These are phyloP conservation scores for Asteroscopus sphinx DNA, from an alignment of 2,888 invertebrate species.

Conservation along the genomic window DNA sequence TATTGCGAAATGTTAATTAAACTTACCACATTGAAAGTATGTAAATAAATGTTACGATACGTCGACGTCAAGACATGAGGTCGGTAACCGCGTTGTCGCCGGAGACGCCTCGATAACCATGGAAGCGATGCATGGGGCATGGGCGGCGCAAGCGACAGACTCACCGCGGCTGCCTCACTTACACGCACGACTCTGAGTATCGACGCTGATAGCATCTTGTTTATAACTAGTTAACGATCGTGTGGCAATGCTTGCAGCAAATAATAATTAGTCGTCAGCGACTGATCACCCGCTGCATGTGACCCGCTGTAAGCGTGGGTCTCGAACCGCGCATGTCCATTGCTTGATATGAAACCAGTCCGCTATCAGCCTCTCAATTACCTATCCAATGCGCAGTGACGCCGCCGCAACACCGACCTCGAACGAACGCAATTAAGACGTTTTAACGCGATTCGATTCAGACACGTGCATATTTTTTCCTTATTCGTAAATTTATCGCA, in stretches of 20 bases:
- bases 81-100: constrained; percentile 80
- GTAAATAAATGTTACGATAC: constrained; percentile 71
- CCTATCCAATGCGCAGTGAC: constrained; percentile 67
- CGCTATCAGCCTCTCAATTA: constrained; percentile 75
- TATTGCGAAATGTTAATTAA: constrained; percentile 66
- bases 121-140: constrained; percentile 54
- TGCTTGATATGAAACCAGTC: constrained; percentile 67
- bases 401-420: constrained; percentile 73
- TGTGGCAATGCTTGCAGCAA: constrained; percentile 11
- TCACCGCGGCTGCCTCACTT: constrained; percentile 12
- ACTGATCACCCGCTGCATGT: constrained; percentile 15
- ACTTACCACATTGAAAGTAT: constrained; percentile 67
- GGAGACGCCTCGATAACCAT: constrained; percentile 74
- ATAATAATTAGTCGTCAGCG: constrained; percentile 30
- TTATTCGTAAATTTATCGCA: constrained; percentile 83
- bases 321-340: constrained; percentile 42
- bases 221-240: constrained; percentile 2
- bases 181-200: constrained; percentile 4
- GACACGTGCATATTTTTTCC: constrained; percentile 86
- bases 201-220: constrained; percentile 6
- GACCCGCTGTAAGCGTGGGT: constrained; percentile 37
- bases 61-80: constrained; percentile 72
- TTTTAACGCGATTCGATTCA: constrained; percentile 87
- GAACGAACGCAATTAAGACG: constrained; percentile 84
- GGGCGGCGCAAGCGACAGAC: constrained; percentile 27